Conservation (phyloP, 1,140 invertebrate species). For the Philopotamus ludificatus region DNA sequence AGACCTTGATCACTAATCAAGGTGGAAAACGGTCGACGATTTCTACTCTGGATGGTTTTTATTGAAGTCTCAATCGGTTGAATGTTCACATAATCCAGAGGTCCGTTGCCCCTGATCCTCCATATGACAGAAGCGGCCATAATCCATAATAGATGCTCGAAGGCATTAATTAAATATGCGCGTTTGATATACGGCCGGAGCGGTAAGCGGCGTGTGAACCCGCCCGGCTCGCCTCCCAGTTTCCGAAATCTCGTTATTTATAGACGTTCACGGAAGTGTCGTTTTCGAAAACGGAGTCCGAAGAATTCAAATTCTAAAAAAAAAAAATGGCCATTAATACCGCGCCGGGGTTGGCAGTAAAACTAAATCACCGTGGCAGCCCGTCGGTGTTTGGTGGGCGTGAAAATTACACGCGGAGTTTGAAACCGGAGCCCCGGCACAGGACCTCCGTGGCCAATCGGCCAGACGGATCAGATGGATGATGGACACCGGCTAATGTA, state of each 20-base stretch:
- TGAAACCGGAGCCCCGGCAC: neutral
- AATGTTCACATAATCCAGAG: too few species aligned
- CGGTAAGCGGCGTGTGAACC: constrained; percentile 18
- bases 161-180: constrained; percentile 12
- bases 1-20: too few species aligned
- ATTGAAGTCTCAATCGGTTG: too few species aligned
- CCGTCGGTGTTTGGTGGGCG: constrained; percentile 17
- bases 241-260: constrained; percentile 16
- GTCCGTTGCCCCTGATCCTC: too few species aligned
- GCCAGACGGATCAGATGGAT: too few species aligned
- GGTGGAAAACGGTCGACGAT: too few species aligned
- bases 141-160: too few species aligned
- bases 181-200: constrained; percentile 16
- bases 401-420: constrained; percentile 21
- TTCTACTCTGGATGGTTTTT: too few species aligned
- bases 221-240: neutral
- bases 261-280: neutral
- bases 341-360: constrained; percentile 9
- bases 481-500: too few species aligned
- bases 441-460: constrained; percentile 1
- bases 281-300: neutral
- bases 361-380: constrained; percentile 14
- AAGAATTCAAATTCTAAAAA: constrained; percentile 20
- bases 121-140: too few species aligned
- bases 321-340: constrained; percentile 20